Base-by-base conservation (phyloP, 1,140 invertebrate genomes). In the Pseudobourletiella spinata region DNA sequence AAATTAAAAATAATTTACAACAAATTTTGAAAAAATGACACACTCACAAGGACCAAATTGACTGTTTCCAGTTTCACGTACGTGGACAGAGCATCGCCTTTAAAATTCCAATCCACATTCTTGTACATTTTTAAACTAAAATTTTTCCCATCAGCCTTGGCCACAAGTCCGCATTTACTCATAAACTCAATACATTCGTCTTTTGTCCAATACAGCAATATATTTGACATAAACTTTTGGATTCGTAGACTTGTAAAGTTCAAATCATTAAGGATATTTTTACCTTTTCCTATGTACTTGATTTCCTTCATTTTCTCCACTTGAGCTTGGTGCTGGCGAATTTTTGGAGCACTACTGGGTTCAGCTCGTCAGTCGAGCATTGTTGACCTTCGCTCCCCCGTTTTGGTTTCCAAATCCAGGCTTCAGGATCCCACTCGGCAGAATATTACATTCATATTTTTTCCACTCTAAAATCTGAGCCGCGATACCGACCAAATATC, bases 41-140 rank as follows among this genome's bases (percentile, higher is more conserved):
- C n/a, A n/a, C n/a, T n/a, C n/a, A n/a, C n/a, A 44, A 98, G 75
- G 1, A 95, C 95, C 65, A 99, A 75, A 39, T 95, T 83, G 0
- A 99, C 92, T 20, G 94, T 98, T 76, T 99, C 95, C 72, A 86
- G 82, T 83, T 95, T 98, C 22, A 99, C 94, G 72, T 98, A 99
- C 68, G 91, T 92, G 75, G 95, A 99, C 6, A 93, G 79, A 18
- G 88, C 97, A 79, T 99, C 96, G 16, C 96, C 96, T 80, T 99
- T 99, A 14, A 90, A 79, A 67, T 86, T 80, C 30, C 86, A 86
- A 71, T 88, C 81, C 43, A 82, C 75, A 72, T 96, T 91, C 68
- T 79, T 84, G 74, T 99, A 99, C 11, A 99, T 73, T 79, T 98
- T 99, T 0, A 98, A 79, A 79, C 96, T 99, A 72, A 89, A 89